Conservation (phyloP, 2,888 invertebrate species). For the Exocentrus adspersus region DNA sequence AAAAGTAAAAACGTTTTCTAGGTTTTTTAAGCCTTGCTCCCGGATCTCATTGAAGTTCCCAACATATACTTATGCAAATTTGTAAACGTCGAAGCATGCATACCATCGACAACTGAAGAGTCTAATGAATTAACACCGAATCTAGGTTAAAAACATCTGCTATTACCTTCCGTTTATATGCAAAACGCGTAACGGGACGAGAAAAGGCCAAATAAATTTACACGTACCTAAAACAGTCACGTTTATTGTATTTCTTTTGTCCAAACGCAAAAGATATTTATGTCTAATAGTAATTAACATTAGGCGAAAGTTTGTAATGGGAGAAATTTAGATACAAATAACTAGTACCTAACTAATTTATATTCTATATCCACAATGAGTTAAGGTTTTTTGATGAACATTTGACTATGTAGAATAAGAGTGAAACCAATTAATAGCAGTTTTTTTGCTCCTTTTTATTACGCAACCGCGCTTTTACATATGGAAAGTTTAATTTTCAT, state of each 20-base stretch:
- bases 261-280: neutral
- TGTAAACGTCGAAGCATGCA: too few relatives aligned
- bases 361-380: too few relatives aligned
- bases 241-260: neutral
- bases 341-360: too few relatives aligned
- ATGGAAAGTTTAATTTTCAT: constrained; percentile 7
- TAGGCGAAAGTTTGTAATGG: too few relatives aligned
- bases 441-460: neutral
- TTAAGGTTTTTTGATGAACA: neutral
- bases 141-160: neutral
- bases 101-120: neutral
- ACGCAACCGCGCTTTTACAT: neutral
- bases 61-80: neutral
- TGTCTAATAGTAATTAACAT: neutral
- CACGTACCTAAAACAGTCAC: neutral
- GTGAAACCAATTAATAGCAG: neutral
- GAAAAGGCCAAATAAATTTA: neutral
- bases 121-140: neutral
- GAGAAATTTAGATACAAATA: too few relatives aligned
- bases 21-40: too few relatives aligned
- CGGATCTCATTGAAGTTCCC: neutral
- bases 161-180: neutral
- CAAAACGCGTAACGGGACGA: neutral
- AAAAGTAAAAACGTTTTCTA: too few relatives aligned
- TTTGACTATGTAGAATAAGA: neutral